Conservation (phyloP, 2,888 invertebrate genomes). For the Synergus itoensis region DNA sequence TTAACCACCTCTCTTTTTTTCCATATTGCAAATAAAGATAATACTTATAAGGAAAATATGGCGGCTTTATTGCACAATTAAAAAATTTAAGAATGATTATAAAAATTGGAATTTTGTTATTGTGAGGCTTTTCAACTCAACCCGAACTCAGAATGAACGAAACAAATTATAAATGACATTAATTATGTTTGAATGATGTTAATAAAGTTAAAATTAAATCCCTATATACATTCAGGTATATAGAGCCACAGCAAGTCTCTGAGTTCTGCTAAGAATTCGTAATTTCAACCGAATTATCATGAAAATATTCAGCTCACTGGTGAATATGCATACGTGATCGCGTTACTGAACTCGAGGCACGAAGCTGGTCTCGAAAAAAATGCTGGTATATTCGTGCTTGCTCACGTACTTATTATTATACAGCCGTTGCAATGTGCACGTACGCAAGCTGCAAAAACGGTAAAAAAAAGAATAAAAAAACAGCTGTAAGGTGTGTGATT, state of each 20-base stretch:
- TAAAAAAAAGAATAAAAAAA: constrained; percentile 7
- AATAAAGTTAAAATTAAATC: constrained; percentile 31
- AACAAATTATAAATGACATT: background rate
- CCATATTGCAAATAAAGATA: no score
- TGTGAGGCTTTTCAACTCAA: no score
- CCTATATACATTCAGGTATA: background rate
- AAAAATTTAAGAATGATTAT: no score
- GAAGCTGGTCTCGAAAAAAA: constrained; percentile 16
- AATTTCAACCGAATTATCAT: constrained; percentile 37
- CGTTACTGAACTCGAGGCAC: constrained; percentile 36
- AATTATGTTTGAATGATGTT: background rate
- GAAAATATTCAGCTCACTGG: constrained; percentile 41
- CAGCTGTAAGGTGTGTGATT: constrained; percentile 13
- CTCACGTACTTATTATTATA: constrained; percentile 41
- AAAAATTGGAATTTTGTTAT: no score
- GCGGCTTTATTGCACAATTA: no score
- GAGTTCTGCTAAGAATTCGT: constrained; percentile 33
- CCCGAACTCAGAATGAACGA: background rate
- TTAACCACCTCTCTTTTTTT: no score
- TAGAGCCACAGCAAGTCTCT: background rate
- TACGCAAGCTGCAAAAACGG: constrained; percentile 38
- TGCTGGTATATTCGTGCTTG: constrained; percentile 32
- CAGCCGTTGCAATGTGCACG: constrained; percentile 31
- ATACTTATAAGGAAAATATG: no score
- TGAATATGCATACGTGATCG: constrained; percentile 42